Evolutionary conservation across 2,113 vertebrate species (phyloP).

Genomic region (Bettongia penicillata): DNA sequence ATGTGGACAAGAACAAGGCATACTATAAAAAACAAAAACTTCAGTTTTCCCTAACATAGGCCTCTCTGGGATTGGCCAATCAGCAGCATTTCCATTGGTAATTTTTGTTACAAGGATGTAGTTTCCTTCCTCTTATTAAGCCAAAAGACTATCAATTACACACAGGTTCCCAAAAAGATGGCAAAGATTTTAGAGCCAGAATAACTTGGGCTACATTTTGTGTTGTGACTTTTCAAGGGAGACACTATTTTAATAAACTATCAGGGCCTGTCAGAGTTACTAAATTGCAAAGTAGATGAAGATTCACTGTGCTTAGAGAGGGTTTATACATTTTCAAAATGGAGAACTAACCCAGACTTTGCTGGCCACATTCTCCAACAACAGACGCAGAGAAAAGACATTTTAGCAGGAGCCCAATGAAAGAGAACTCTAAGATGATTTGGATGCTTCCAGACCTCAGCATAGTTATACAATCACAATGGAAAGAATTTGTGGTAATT

Average conservation of each 20-base stretch:
- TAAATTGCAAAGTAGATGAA: conserved; percentile 30
- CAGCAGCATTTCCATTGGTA: not conserved
- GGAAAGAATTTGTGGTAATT: conserved; percentile 69
- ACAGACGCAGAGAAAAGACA: conserved; percentile 8
- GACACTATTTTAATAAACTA: conserved; percentile 41
- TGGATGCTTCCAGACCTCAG: conserved; percentile 63
- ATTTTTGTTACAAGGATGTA: not conserved
- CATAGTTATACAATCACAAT: conserved; percentile 53
- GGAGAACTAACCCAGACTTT: conserved; percentile 25
- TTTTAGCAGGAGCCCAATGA: conserved; percentile 5
- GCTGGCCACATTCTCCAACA: conserved; percentile 32
- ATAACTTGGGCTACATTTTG: not conserved
- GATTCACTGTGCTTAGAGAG: conserved; percentile 37
- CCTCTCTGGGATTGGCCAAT: conserved; percentile 20
- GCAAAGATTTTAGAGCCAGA: not conserved
- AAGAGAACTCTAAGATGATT: conserved; percentile 2
- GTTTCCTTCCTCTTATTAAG: not conserved
- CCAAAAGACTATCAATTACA: not conserved
- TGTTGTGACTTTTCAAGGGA: conserved; percentile 2
- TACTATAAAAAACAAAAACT: conserved; percentile 27
- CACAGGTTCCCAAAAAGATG: not conserved
- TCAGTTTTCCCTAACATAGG: not conserved
- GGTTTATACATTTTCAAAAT: conserved; percentile 15
- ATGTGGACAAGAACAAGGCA: conserved; percentile 20
- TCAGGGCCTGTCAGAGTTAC: not conserved